Evolutionary conservation across 2,797 vertebrate species (phyloP).

Genomic region (Chelmon rostratus): DNA sequence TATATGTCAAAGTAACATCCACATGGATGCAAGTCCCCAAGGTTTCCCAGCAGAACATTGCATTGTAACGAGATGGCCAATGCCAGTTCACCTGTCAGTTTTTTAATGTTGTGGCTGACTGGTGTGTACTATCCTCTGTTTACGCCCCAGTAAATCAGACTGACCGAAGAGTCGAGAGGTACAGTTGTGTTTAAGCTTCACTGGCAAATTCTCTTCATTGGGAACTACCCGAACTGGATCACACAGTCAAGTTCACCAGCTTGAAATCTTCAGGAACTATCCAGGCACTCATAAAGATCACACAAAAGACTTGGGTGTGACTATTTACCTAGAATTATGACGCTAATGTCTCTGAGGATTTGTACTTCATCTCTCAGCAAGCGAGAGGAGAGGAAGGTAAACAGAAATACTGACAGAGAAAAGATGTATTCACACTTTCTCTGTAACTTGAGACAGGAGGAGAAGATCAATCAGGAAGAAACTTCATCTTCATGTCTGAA

Average conservation of each 20-base stretch:
- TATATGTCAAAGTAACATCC: too few species aligned
- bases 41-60: too few species aligned
- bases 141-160: slow-evolving; percentile 8
- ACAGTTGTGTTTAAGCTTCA: background rate
- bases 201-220: background rate
- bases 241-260: slow-evolving; percentile 8
- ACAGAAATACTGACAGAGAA: background rate
- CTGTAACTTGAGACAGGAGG: slow-evolving; percentile 2
- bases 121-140: background rate
- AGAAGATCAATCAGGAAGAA: background rate
- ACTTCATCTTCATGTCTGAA: background rate
- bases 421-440: background rate
- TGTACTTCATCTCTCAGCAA: background rate
- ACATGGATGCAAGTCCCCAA: too few species aligned
- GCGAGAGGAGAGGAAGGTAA: background rate
- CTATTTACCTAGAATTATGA: background rate
- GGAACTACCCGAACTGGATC: background rate
- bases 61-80: too few species aligned
- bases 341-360: background rate
- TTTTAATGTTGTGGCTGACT: too few species aligned
- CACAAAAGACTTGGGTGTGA: background rate
- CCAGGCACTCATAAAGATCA: background rate
- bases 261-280: slow-evolving; percentile 18
- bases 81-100: too few species aligned
- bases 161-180: slow-evolving; percentile 1